phyloP scores from a whole-genome alignment of 2,113 vertebrate genomes.

The Ranitomeya variabilis region DNA sequence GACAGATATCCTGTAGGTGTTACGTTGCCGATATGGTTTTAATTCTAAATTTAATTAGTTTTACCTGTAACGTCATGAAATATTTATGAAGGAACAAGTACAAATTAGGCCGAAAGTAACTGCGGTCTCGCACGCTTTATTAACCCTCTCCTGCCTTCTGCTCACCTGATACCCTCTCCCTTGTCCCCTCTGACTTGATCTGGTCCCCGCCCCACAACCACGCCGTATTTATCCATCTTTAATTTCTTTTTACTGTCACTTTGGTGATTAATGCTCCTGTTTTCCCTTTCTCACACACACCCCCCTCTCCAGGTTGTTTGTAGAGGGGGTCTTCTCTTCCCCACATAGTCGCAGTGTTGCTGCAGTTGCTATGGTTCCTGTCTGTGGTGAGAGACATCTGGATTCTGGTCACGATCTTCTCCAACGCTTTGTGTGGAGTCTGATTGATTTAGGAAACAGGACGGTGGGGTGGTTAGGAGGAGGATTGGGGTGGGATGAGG shows the following conservation, averaged over 20 bases:
- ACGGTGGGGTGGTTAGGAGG: background rate
- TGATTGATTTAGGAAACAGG: constrained; percentile 46
- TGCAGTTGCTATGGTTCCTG: constrained; percentile 45
- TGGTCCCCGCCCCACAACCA: background rate
- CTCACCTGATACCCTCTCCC: background rate
- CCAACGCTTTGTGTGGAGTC: constrained; percentile 36
- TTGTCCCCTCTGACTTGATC: background rate
- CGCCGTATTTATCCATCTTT: background rate
- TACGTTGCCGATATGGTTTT: background rate
- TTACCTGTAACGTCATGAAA: background rate
- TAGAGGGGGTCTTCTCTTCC: constrained; percentile 29
- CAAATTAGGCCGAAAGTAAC: background rate
- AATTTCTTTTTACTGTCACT: background rate
- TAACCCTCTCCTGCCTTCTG: background rate
- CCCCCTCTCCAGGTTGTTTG: constrained; percentile 22
- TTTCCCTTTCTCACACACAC: constrained; percentile 30
- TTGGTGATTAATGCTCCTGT: background rate
- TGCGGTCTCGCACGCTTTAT: background rate
- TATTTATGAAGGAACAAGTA: background rate
- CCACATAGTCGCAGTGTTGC: constrained; percentile 49
- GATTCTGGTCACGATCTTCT: constrained; percentile 50
- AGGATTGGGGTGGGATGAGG: constrained; percentile 40
- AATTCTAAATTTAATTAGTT: background rate
- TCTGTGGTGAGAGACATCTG: constrained; percentile 24
- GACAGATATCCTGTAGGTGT: background rate